These are phyloP conservation scores for Coboldia fuscipes DNA, from an alignment of 1,140 invertebrate genomes.

Conservation along the genomic window DNA sequence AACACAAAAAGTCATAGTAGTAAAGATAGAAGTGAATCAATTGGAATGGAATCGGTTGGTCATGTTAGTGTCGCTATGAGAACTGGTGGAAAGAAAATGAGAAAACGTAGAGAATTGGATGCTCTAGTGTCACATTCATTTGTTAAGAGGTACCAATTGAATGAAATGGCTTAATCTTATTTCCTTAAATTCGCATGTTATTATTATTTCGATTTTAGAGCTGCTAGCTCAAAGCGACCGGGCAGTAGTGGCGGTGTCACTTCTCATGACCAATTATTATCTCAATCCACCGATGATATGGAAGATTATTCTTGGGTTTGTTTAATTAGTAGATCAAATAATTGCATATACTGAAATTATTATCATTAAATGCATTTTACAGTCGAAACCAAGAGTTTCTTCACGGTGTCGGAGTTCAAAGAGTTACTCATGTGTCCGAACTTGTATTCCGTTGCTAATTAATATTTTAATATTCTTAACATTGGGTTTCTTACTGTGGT, in stretches of 20 bases:
- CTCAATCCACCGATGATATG: conserved; percentile 23
- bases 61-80: conserved; percentile 19
- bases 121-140: conserved; percentile 21
- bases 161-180: not conserved
- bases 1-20: no score
- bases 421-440: conserved; percentile 7
- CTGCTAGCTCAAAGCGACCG: not conserved
- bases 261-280: conserved; percentile 22
- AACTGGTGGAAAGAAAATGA: conserved; percentile 25
- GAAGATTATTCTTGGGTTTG: conserved; percentile 19
- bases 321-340: not conserved
- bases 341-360: no score
- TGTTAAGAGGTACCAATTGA: conserved; percentile 9
- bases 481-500: conserved; percentile 15
- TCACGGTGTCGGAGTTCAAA: not conserved
- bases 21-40: conserved; percentile 2
- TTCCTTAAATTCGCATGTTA: not conserved
- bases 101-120: conserved; percentile 26
- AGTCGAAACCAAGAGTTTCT: not conserved
- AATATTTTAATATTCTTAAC: conserved; percentile 11
- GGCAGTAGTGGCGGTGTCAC: conserved; percentile 7
- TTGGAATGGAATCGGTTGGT: conserved; percentile 16
- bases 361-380: not conserved
- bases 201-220: not conserved
- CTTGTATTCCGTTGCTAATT: conserved; percentile 14